Conservation (phyloP, 2,797 vertebrate genomes). For the Meriones psammophilus region DNA sequence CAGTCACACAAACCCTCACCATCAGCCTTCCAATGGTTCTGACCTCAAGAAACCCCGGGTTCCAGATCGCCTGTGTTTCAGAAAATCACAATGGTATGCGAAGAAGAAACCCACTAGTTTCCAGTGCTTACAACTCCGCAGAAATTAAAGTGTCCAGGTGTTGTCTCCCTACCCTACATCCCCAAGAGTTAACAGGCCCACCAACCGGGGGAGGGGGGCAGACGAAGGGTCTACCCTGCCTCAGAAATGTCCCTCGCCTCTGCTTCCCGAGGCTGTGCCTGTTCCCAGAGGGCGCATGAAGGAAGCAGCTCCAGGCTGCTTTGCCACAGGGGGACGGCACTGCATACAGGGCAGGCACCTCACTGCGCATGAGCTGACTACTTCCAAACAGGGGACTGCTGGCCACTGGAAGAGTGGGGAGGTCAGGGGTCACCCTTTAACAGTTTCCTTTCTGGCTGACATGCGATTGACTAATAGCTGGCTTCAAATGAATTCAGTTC, state of each 20-base stretch:
- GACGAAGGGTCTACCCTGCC: neutral
- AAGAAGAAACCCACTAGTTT: conserved; percentile 10
- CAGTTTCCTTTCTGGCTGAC: conserved; percentile 41
- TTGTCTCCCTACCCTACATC: neutral
- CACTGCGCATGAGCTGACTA: neutral
- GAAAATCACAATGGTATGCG: conserved; percentile 41
- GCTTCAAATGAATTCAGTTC: conserved; percentile 72
- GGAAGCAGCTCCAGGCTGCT: neutral
- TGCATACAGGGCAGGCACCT: neutral
- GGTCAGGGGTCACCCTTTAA: neutral
- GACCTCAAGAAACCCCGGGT: conserved; percentile 31
- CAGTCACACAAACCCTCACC: neutral
- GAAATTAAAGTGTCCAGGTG: conserved; percentile 26
- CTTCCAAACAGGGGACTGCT: neutral
- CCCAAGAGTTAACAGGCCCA: neutral
- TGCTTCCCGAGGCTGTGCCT: neutral
- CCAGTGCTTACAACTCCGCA: conserved; percentile 1
- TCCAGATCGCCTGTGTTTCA: conserved; percentile 31
- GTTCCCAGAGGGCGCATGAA: neutral
- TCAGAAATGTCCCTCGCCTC: neutral
- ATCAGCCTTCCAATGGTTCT: neutral
- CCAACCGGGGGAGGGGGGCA: neutral
- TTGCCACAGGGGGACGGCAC: neutral
- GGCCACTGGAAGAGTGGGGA: neutral
- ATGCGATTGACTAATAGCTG: conserved; percentile 39